Conservation (phyloP, 2,888 invertebrate species). For the Polyploca ridens region DNA sequence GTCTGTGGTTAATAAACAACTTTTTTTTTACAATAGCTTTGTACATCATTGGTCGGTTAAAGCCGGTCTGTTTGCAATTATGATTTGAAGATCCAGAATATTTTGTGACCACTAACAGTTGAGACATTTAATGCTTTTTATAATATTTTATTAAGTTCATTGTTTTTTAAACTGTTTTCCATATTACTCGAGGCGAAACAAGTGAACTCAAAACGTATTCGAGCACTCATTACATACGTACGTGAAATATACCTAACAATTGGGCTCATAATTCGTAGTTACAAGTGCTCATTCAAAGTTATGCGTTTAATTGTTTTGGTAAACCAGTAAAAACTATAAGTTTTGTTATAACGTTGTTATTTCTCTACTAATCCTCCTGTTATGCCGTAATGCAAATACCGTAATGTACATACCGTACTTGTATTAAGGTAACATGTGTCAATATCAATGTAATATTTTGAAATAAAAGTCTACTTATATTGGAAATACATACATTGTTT, state of each 20-base stretch:
- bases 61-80: conserved; percentile 2
- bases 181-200: not conserved
- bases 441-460: conserved; percentile 38
- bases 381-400: conserved; percentile 26
- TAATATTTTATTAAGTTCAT: not conserved
- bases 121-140: not conserved
- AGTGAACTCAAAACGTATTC: not conserved
- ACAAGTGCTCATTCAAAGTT: too few species aligned
- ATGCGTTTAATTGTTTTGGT: too few species aligned
- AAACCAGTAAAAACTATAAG: conserved; percentile 19
- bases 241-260: not conserved
- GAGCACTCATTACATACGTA: too few species aligned
- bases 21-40: not conserved
- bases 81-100: not conserved
- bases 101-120: conserved; percentile 1
- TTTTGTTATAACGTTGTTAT: conserved; percentile 36
- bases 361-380: conserved; percentile 37
- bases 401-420: conserved; percentile 30
- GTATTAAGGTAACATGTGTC: conserved; percentile 41
- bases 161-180: not conserved
- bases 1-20: not conserved
- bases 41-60: not conserved
- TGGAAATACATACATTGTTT: not conserved
- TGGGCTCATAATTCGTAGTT: too few species aligned
- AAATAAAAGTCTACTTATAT: conserved; percentile 46